Base-by-base conservation (phyloP, 1,140 invertebrate genomes). In the Hyphantria cunea region DNA sequence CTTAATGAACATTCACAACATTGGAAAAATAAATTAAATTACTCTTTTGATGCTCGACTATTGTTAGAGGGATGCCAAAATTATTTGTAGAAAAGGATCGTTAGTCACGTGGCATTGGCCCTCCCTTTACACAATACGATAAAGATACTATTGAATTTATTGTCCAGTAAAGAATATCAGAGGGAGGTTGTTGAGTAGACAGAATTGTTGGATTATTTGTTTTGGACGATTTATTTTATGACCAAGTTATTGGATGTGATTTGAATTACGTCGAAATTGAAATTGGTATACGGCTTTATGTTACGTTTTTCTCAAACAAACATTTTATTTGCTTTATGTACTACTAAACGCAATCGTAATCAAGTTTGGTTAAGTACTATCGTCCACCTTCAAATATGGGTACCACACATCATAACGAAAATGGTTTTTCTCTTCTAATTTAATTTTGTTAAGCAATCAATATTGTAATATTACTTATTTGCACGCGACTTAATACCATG, bases 131-230 rank as follows among this genome's bases (percentile, higher is more conserved):
- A 44, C 49, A 61, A 52, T 61, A 52, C 49, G 15, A 52, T 51
- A 49, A 51, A 52, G 58, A 52, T 15, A 52, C 41, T 44, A 61
- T 58, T 58, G 44, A 58, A 58, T 58, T 58, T 58, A 58, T 58
- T 58, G 48, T 58, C 44, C 25, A 48, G 33, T 48, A 48, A 58
- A 41, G 45, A 58, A 58, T 58, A 49, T 49, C 47, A 33, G 52
- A 48, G 55, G 55, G 45, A 17, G 12, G 13, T 48, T 9, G 34
- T 11, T 49, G 41, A 58, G 34, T 39, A n/a, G 33, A 45, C 9
- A 45, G 15, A 45, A 48, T 34, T 37, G 42, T 14, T 17, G 13
- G 45, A 58, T n/a, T 25, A n/a, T 58, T 58, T 49, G 55, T 58
- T 58, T 49, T 39, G 14, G 13, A 14, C 44, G 39, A 47, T 48